A percentile compares a stretch with the other conserved stretches of the same genome.
Conservation (phyloP, 2,113 vertebrate genomes). For the Cebidichthys violaceus region DNA sequence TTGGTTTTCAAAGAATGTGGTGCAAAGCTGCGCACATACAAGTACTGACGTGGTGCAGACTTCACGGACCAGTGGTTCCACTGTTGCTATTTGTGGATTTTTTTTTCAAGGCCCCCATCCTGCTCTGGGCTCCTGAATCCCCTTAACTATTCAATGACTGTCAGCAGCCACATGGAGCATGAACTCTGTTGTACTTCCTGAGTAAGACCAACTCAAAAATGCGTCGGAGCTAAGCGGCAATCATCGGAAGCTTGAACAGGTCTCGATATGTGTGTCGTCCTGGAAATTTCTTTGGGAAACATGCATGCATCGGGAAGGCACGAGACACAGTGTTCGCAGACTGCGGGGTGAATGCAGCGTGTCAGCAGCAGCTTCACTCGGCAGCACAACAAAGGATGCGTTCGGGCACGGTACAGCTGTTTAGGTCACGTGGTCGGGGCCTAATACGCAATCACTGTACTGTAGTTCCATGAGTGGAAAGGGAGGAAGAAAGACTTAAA, state of each 20-base stretch:
- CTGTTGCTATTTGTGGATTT: conserved; percentile 1
- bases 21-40: background rate
- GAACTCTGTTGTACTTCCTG: background rate
- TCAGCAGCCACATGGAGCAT: background rate
- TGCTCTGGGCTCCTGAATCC: background rate
- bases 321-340: too few relatives aligned
- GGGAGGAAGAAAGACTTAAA: background rate
- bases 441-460: background rate
- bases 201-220: background rate
- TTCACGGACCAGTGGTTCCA: background rate
- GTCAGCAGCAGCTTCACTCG: background rate
- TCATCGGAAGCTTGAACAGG: background rate
- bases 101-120: background rate
- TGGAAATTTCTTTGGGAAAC: background rate
- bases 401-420: conserved; percentile 1
- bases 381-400: background rate
- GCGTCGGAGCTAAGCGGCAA: background rate
- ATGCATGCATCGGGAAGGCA: background rate
- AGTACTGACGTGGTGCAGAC: background rate
- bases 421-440: background rate
- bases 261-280: background rate
- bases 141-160: background rate
- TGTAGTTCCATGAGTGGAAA: background rate
- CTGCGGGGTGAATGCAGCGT: background rate
- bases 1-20: background rate